Base-by-base conservation (phyloP, 1,140 invertebrate species). In the Hesperophylax magnus region DNA sequence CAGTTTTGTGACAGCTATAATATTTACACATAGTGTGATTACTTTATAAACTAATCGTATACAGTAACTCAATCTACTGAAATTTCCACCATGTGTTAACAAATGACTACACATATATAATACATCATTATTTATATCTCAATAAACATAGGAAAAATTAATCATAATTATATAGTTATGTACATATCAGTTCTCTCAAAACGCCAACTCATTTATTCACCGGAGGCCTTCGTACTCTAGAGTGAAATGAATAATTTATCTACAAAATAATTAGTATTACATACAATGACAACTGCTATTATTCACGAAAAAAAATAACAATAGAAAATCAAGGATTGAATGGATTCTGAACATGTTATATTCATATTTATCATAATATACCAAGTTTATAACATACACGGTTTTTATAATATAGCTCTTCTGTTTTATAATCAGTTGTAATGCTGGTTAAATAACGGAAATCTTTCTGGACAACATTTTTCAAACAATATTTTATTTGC, bases 401-500 rank as follows among this genome's bases (percentile, higher is more conserved):
- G 1, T 47, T 47, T 47, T 47, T 47, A 9, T 47, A 14, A 47
- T 47, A 14, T 47, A 47, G 39, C 39, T 47, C 39, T 47, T 47
- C 8, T 47, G 3, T 47, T 47, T 47, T 39, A 14, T 47, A 47
- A 47, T 14, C 39, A 14, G 39, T 14, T 47, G 11, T 14, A 47
- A 47, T 47, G 39, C 39, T 14, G 39, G 39, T 47, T 47, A 14
- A 47, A 1, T 14, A 47, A 47, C 39, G 11, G 39, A 47, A 47
- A 47, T 61, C 58, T 61, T 24, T 61, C 58, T 20, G 34, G n/a
- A 31, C 18, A 69, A 31, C 3, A 27, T 67, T 4, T 67, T 11
- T 20, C 27, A 60, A 20, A 15, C n/a, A 34, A 77, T 78, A 78
- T 78, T 78, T 78, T 78, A 78, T 81, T 81, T 81, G 79, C 79